A percentile compares a stretch with the other conserved stretches of the same genome.
Conservation (phyloP, 2,113 vertebrate species). For the Chinchilla lanigera region DNA sequence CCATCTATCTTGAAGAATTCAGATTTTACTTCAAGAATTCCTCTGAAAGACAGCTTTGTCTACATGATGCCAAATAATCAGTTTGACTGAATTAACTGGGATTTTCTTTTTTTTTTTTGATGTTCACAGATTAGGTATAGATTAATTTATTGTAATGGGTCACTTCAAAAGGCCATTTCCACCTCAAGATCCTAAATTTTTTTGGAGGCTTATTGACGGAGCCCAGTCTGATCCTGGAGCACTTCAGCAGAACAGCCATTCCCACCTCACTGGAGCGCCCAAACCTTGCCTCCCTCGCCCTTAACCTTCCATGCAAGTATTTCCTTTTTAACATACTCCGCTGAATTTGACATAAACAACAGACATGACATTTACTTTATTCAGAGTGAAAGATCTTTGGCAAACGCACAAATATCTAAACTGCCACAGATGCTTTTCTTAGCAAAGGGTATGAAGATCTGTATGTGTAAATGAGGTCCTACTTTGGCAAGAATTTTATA, state of each 20-base stretch:
- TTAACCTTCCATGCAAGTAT: slow-evolving; percentile 76
- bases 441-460: slow-evolving; percentile 89
- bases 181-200: not conserved
- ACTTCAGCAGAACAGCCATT: not conserved
- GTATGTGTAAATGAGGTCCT: slow-evolving; percentile 90
- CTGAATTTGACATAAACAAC: slow-evolving; percentile 90
- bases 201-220: not conserved
- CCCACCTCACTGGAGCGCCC: not conserved
- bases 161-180: slow-evolving; percentile 45
- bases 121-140: slow-evolving; percentile 72
- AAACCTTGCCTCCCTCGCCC: not conserved
- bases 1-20: slow-evolving; percentile 44
- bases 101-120: not conserved
- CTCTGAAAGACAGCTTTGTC: slow-evolving; percentile 74
- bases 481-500: slow-evolving; percentile 88
- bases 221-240: not conserved
- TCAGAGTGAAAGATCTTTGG: slow-evolving; percentile 91
- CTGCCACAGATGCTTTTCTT: slow-evolving; percentile 89
- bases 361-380: slow-evolving; percentile 90
- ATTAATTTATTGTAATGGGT: not conserved
- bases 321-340: slow-evolving; percentile 87
- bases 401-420: slow-evolving; percentile 89
- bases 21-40: slow-evolving; percentile 70
- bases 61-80: slow-evolving; percentile 68
- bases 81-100: slow-evolving; percentile 63